Percentiles rank a stretch among this genome's conserved stretches.
Evolutionary conservation across 2,888 invertebrate genomes (phyloP).

Genomic region (Teinopalpus imperialis): DNA sequence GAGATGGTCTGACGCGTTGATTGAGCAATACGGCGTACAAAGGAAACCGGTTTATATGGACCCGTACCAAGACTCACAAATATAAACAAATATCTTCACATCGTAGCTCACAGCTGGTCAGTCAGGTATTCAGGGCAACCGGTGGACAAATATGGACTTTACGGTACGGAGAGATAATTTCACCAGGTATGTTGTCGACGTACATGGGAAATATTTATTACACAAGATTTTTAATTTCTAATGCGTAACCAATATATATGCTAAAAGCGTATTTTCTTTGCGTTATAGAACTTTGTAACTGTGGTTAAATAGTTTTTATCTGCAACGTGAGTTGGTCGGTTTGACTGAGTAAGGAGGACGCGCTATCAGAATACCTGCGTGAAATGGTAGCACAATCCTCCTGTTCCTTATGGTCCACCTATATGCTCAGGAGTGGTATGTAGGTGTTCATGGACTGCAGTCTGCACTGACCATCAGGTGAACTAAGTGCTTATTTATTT

Average conservation of each 20-base stretch:
- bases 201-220: conserved; percentile 20
- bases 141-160: conserved; percentile 29
- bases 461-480: too few species aligned
- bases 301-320: too few species aligned
- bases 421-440: too few species aligned
- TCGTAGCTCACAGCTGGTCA: conserved; percentile 37
- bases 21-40: conserved; percentile 49
- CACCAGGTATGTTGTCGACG: conserved; percentile 9
- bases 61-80: conserved; percentile 31
- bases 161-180: conserved; percentile 20
- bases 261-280: too few species aligned
- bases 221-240: conserved; percentile 10
- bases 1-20: conserved; percentile 47
- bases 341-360: too few species aligned
- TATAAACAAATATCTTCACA: conserved; percentile 33
- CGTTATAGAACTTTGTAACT: too few species aligned
- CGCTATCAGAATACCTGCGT: too few species aligned
- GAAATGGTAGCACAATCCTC: too few species aligned
- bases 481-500: too few species aligned
- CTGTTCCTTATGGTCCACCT: too few species aligned
- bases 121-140: conserved; percentile 35
- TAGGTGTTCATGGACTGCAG: too few species aligned
- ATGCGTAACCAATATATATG: background rate
- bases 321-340: too few species aligned
- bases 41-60: conserved; percentile 41